Base-by-base conservation (phyloP, 1,140 invertebrate species). In the Andricus grossulariae region DNA sequence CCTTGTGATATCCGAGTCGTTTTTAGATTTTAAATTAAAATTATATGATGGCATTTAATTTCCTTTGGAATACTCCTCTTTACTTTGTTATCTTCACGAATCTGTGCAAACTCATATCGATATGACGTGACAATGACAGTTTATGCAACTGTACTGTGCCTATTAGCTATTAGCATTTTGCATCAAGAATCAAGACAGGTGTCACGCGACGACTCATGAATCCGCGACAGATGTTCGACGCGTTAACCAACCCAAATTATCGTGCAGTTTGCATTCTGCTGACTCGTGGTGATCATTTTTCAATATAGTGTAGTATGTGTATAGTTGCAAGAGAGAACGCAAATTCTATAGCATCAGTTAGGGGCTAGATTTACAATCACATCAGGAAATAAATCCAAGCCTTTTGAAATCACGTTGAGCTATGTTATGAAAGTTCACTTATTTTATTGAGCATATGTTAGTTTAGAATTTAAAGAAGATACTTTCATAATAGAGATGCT, bases 211-310 rank as follows among this genome's bases (percentile, higher is more conserved):
- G 32, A 16, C n/a, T 25, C 25, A 32, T 66, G 15, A 66, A 39
- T 66, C 32, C 25, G 7, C 13, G 25, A 66, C 25, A 66, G 21
- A 66, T 66, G 25, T 39, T 4, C 39, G 21, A 32, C 18, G 50
- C 51, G 57, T 16, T 32, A 19, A 49, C 45, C 76, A 79, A 81
- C 81, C 55, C 51, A 78, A 73, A 78, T 81, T 71, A 71, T 66
- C 16, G 57, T n/a, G 60, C 50, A 19, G 52, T 83, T 83, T 84
- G 80, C 82, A 84, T 80, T 82, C 75, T 54, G 13, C 13, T 82
- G 75, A 83, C 76, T 80, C 60, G 72, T 52, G 76, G 25, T 84
- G 83, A 84, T 80, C 84, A 80, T 85, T 80, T 85, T 83, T 76
- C 75, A 50, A 32, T 39, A 66, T 66, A 32, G 0, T 3, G 25